phyloP scores from a whole-genome alignment of 2,888 invertebrate species.

The Netelia melanura region DNA sequence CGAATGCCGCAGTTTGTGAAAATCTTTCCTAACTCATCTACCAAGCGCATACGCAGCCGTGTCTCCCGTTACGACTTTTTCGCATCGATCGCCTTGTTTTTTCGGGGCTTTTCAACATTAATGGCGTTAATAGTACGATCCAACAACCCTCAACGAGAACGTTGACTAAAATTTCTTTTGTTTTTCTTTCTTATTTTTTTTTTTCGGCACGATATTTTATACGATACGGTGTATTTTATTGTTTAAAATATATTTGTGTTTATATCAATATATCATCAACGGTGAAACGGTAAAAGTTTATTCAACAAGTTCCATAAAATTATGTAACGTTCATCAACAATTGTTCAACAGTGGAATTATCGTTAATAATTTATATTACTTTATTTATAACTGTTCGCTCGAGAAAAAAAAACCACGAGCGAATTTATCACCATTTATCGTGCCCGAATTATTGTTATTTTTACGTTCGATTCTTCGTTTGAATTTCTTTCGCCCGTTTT shows the following conservation, averaged over 20 bases:
- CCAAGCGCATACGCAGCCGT: too few species aligned
- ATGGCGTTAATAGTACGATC: too few species aligned
- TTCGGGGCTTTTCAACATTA: too few species aligned
- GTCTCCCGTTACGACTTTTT: too few species aligned
- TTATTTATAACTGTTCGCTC: background rate
- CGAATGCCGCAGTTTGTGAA: too few species aligned
- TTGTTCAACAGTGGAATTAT: conserved; percentile 48
- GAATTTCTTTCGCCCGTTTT: background rate
- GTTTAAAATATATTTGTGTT: background rate
- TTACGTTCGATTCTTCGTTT: conserved; percentile 6
- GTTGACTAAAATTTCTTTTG: too few species aligned
- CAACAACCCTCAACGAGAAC: too few species aligned
- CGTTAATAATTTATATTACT: background rate
- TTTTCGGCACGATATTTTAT: background rate
- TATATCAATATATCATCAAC: conserved; percentile 44
- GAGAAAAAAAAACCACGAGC: conserved; percentile 12
- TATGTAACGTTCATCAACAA: conserved; percentile 54
- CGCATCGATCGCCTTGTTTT: too few species aligned
- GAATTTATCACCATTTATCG: conserved; percentile 16
- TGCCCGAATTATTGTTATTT: background rate
- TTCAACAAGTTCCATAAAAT: conserved; percentile 38
- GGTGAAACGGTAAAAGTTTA: conserved; percentile 41
- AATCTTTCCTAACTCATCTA: too few species aligned
- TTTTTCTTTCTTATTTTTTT: background rate
- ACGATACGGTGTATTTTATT: background rate